Percentiles rank a stretch among this genome's conserved stretches.
These are phyloP conservation scores for Clostera curtula DNA, from an alignment of 2,888 invertebrate genomes.

Conservation along the genomic window DNA sequence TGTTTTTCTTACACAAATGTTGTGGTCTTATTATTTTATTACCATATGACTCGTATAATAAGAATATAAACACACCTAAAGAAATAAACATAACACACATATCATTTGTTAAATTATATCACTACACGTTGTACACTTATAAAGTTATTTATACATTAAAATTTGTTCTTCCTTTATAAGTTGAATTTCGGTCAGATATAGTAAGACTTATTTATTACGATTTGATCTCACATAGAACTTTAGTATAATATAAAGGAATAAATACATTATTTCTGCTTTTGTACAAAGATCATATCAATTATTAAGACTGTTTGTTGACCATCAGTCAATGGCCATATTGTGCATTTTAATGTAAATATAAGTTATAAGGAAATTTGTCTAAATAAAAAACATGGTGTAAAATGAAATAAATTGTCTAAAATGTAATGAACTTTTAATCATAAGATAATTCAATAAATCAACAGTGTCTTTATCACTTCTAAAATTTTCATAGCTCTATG, in stretches of 20 bases:
- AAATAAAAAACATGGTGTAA: slow-evolving; percentile 69
- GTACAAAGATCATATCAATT: slow-evolving; percentile 47
- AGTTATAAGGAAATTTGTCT: slow-evolving; percentile 54
- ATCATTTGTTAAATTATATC: too few relatives aligned
- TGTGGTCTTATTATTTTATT: too few relatives aligned
- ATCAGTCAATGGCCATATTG: slow-evolving; percentile 47
- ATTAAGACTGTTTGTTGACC: slow-evolving; percentile 41
- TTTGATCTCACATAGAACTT: slow-evolving; percentile 35
- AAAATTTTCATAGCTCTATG: too few relatives aligned
- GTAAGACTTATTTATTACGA: slow-evolving; percentile 17
- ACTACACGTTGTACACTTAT: too few relatives aligned
- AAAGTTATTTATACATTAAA: too few relatives aligned
- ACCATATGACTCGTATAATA: too few relatives aligned
- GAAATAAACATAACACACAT: too few relatives aligned
- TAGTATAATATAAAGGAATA: slow-evolving; percentile 24
- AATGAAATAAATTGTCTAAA: slow-evolving; percentile 73
- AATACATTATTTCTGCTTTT: slow-evolving; percentile 35
- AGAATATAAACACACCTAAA: too few relatives aligned
- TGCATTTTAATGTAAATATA: slow-evolving; percentile 69
- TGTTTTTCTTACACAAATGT: too few relatives aligned
- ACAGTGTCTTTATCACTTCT: too few relatives aligned
- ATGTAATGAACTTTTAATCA: slow-evolving; percentile 36
- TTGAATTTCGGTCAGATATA: too few relatives aligned
- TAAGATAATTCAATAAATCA: slow-evolving; percentile 11
- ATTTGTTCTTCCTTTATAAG: too few relatives aligned